Conservation (phyloP, 2,113 vertebrate species). For the Phalacrocorax brasilianus region DNA sequence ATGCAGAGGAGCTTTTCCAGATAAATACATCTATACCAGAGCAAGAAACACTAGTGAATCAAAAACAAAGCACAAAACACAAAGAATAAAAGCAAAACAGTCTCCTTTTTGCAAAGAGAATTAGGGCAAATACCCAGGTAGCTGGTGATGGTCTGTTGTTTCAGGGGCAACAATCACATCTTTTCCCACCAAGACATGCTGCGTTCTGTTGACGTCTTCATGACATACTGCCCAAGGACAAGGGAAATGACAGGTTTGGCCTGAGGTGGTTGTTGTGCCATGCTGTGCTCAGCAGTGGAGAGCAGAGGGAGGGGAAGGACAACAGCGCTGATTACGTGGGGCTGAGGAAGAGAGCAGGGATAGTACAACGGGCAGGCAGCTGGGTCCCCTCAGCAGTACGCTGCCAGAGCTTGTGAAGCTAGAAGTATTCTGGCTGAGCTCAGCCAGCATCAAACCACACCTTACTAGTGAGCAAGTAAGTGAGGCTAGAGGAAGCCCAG, state of each 20-base stretch:
- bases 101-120: background rate
- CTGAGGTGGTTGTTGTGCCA: background rate
- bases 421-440: background rate
- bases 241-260: background rate
- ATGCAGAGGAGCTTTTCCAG: background rate
- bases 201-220: background rate
- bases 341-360: background rate
- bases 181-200: background rate
- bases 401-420: background rate
- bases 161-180: background rate
- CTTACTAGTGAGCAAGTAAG: background rate
- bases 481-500: background rate
- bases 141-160: background rate
- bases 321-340: background rate
- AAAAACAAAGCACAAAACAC: background rate
- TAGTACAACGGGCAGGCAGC: background rate
- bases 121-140: background rate
- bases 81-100: background rate
- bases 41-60: background rate
- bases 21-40: constrained; percentile 25
- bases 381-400: fast-evolving
- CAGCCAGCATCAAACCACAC: background rate
- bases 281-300: background rate
- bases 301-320: background rate
- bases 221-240: fast-evolving